Conservation (phyloP, 1,140 invertebrate genomes). For the Drosophila kanapiae region DNA sequence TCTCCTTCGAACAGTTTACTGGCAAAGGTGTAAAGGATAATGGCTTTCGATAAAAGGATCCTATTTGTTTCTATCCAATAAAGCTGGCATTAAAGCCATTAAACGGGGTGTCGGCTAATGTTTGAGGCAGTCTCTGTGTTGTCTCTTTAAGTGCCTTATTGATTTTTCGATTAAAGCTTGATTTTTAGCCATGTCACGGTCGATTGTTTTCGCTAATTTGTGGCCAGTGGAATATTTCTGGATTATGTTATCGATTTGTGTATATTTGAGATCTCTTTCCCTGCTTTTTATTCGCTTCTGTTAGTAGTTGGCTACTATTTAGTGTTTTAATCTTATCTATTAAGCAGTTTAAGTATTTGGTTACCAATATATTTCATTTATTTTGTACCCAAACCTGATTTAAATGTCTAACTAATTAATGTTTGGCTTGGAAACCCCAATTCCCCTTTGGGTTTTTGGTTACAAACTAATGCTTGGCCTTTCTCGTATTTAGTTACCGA, state of each 20-base stretch:
- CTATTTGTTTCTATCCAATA: background rate
- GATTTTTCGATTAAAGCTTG: slow-evolving; percentile 12
- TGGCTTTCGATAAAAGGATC: slow-evolving; percentile 26
- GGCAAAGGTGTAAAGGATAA: slow-evolving; percentile 28
- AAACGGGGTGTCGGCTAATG: background rate
- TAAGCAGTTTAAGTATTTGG: background rate
- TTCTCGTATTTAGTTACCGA: slow-evolving; percentile 21
- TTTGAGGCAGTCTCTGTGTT: background rate
- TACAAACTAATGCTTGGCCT: slow-evolving; percentile 25
- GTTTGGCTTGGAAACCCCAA: background rate
- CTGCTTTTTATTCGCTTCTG: background rate
- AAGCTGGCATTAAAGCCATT: slow-evolving; percentile 7
- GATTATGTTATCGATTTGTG: background rate
- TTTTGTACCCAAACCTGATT: background rate
- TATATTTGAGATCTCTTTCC: background rate
- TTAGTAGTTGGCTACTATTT: background rate
- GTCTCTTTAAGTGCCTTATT: slow-evolving; percentile 12
- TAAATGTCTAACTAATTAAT: slow-evolving; percentile 4
- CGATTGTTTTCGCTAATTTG: slow-evolving; percentile 10
- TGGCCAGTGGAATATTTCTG: background rate
- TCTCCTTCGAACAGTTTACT: slow-evolving; percentile 21
- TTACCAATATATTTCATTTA: background rate
- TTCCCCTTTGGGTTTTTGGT: background rate
- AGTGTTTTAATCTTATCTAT: slow-evolving; percentile 8
- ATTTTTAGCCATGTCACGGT: slow-evolving; percentile 8